Evolutionary conservation across 2,113 vertebrate species (phyloP), one percentile per base, ranked within the genome.

Genomic region (Cheirogaleus medius): DNA sequence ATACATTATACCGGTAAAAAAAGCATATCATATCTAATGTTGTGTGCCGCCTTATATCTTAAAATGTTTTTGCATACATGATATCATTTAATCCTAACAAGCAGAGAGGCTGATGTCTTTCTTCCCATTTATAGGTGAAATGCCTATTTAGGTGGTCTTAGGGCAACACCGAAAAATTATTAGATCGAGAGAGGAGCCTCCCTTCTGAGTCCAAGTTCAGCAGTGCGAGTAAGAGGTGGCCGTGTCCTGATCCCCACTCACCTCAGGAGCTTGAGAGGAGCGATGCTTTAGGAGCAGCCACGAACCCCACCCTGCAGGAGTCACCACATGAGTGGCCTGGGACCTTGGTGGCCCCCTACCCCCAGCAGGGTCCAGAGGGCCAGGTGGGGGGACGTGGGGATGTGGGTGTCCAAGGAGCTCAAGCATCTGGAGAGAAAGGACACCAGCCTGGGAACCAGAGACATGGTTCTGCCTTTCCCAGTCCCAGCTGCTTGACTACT

Each of bases 301-400:
- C 18, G 32, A 63, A 12, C 39, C 25, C 44, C 12, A 12, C 29
- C 23, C 34, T 82, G 73, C 29, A 52, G 56, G 4, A 66, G 27
- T 21, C 0, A 0, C 12, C 44, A 66, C 23, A 20, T 9, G 21
- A 54, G 23, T 44, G 60, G 21, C 39, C 47, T 9, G 47, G 27
- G 25, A 42, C 49, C 85, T 85, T 20, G 12, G 34, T 64, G 21
- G 64, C 12, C 23, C 6, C 32, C 49, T 14, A 0, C 15, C 37
- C 76, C 54, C 6, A 1, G 2, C 11, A 32, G 64, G 20, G 58
- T 69, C 47, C 54, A 71, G 69, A 23, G n/a, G 63, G 0, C 13
- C 27, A 6, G 47, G 39, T 17, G 6, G 64, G 1, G 25, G 6
- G 13, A 1, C 8, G 4, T 25, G n/a, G 32, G 63, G 6, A 25